Percentiles rank a stretch among this genome's conserved stretches.
Conservation (phyloP, 2,113 vertebrate genomes). For the Sterna hirundo region DNA sequence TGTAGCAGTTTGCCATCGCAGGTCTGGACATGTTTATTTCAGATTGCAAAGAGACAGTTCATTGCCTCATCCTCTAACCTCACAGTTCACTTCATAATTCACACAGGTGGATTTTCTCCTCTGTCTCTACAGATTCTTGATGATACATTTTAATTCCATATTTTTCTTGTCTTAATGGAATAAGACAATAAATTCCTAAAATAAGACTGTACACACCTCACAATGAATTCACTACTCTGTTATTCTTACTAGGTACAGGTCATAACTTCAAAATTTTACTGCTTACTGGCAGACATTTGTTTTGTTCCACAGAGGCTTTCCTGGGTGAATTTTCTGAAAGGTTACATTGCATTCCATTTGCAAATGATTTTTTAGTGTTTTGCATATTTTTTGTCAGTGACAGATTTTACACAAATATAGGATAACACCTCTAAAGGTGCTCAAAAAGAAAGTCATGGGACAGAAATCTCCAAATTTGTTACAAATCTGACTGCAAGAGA, state of each 20-base stretch:
- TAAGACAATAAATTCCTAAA: neutral
- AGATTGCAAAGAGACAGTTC: neutral
- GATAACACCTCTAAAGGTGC: neutral
- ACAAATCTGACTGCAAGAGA: neutral
- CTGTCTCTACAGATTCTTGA: neutral
- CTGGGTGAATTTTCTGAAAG: neutral
- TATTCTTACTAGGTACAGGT: neutral
- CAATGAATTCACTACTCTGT: neutral
- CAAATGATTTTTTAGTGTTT: neutral
- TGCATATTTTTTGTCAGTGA: neutral
- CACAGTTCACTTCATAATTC: neutral
- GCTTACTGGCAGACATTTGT: neutral
- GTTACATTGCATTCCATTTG: neutral
- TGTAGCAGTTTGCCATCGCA: slow-evolving; percentile 5
- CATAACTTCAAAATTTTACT: neutral
- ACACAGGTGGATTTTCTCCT: neutral
- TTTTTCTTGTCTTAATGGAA: neutral
- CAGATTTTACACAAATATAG: neutral
- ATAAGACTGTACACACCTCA: neutral
- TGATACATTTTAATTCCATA: neutral
- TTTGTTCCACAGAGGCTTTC: neutral
- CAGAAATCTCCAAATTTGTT: neutral
- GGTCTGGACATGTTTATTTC: slow-evolving; percentile 5
- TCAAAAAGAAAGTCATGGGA: neutral
- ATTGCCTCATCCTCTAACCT: neutral